Conservation (phyloP, 92 coral and sea anemone species). For the Phenganax stokvisi region DNA sequence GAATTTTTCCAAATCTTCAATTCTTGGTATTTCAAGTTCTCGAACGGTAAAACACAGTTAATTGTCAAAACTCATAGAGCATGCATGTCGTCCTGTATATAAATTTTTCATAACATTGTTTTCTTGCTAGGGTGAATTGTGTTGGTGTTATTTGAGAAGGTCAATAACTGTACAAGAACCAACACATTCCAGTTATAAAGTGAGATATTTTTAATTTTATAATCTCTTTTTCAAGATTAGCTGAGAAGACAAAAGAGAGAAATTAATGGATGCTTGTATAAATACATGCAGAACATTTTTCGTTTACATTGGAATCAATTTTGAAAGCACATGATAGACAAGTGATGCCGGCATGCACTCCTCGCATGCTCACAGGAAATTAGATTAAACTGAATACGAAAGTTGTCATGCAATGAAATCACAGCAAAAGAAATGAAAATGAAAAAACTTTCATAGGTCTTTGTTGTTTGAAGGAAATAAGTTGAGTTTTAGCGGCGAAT, state of each 20-base stretch:
- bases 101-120: not conserved
- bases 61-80: not conserved
- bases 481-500: not conserved
- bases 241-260: slow-evolving; percentile 17
- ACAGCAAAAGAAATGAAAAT: slow-evolving; percentile 8
- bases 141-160: slow-evolving; percentile 8
- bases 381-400: slow-evolving; percentile 40
- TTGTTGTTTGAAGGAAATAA: not conserved
- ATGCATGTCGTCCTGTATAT: not conserved
- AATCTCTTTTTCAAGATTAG: slow-evolving; percentile 1
- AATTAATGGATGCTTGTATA: slow-evolving; percentile 31
- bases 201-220: slow-evolving; percentile 17
- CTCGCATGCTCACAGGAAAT: slow-evolving; percentile 33
- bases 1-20: not conserved
- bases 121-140: not conserved
- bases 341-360: slow-evolving; percentile 27
- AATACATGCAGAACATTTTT: slow-evolving; percentile 33
- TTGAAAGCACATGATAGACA: slow-evolving; percentile 40
- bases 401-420: slow-evolving; percentile 37
- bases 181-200: slow-evolving; percentile 11
- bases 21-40: not conserved
- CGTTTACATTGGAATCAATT: slow-evolving; percentile 43
- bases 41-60: not conserved
- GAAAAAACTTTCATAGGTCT: not conserved
- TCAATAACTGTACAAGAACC: slow-evolving; percentile 25